Evolutionary conservation across 2,888 invertebrate genomes (phyloP).

Genomic region (Sesia bembeciformis): DNA sequence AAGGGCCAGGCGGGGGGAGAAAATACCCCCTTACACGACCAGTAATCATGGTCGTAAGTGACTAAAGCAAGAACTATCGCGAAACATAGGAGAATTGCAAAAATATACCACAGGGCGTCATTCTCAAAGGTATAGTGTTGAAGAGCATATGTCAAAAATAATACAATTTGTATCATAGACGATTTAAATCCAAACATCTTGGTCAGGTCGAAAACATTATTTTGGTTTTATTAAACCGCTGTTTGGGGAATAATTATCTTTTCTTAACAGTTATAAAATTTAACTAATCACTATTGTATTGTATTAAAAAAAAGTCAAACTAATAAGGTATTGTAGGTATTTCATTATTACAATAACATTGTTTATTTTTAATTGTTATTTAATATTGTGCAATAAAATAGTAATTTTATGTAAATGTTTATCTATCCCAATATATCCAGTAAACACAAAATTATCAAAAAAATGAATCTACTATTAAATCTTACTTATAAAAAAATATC

Average conservation of each 20-base stretch:
- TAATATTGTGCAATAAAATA: no score
- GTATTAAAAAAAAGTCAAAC: no score
- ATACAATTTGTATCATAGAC: conserved; percentile 29
- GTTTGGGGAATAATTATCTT: neutral
- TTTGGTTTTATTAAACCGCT: neutral
- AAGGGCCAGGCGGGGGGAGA: conserved; percentile 55
- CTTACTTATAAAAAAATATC: no score
- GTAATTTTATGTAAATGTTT: no score
- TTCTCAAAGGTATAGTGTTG: conserved; percentile 42
- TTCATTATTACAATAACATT: no score
- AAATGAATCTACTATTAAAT: no score
- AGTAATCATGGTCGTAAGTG: conserved; percentile 62
- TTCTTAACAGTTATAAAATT: neutral
- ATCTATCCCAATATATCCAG: no score
- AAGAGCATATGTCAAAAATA: conserved; percentile 35
- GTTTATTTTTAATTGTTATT: no score
- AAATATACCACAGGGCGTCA: conserved; percentile 31
- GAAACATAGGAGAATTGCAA: conserved; percentile 22
- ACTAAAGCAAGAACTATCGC: conserved; percentile 32
- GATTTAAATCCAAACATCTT: conserved; percentile 62
- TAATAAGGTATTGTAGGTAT: no score
- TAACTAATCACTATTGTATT: no score
- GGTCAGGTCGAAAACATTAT: neutral
- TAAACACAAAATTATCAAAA: no score
- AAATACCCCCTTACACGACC: conserved; percentile 47